Evolutionary conservation across 2,113 vertebrate genomes (phyloP), one percentile per base, ranked within the genome.

Genomic region (Serinus canaria): DNA sequence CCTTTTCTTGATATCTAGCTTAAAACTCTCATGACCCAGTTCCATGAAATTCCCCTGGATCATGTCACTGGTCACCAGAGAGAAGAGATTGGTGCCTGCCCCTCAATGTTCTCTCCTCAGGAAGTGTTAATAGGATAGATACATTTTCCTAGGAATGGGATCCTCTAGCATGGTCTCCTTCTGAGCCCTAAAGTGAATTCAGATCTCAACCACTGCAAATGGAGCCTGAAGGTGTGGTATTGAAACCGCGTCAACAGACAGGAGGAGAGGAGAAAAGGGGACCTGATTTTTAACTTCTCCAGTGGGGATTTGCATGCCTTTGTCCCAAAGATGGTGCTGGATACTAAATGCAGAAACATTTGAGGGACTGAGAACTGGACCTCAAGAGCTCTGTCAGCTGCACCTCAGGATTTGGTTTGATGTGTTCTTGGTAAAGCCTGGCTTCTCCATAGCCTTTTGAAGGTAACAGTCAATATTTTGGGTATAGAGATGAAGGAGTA

Each of bases 201-300:
- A 7, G 11, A 4, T 47, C 9, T 33, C 8, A 55, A 0, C 11
- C 13, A 9, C 15, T 44, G n/a, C 19, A 10, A 69, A 24, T 22
- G 22, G 28, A 55, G 7, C 16, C 20, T 37, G 8, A 47, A 15
- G 6, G 3, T 41, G 17, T 33, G 10, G 6, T n/a, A 8, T 15
- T 63, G 41, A 49, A 76, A 23, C 3, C 3, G 10, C 8, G 11
- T 14, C 44, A 31, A n/a, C 5, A 3, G 11, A 8, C 13, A 49
- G 37, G 44, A 58, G 39, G 13, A n/a, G 0, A 6, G 10, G 13
- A 18, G 12, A 11, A 66, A 68, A 64, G 23, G 1, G 7, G 2
- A 5, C 30, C 9, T 41, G 4, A 31, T 64, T 18, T 53, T 31
- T n/a, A 56, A 60, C 33, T 33, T 83, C 24, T 25, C 6, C 22